phyloP scores from a whole-genome alignment of 1,140 invertebrate species.

The Ephestia elutella region DNA sequence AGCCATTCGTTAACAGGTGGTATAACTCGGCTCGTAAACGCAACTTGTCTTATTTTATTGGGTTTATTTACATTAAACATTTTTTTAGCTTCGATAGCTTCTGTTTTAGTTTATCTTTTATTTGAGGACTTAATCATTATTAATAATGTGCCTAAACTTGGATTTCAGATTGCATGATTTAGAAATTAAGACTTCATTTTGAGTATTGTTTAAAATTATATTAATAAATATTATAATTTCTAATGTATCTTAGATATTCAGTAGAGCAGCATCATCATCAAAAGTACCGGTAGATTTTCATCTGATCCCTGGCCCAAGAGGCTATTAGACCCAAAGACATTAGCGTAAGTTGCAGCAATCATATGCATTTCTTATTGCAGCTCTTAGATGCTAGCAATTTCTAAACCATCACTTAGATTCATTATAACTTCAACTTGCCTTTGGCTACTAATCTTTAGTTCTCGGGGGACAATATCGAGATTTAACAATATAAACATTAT shows the following conservation, averaged over 20 bases:
- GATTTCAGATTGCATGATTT: no score
- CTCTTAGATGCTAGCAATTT: not conserved
- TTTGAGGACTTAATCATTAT: not conserved
- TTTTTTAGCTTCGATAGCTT: not conserved
- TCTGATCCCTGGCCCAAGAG: not conserved
- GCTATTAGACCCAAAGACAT: not conserved
- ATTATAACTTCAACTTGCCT: not conserved
- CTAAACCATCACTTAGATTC: not conserved
- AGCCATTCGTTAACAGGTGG: not conserved
- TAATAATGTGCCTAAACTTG: no score
- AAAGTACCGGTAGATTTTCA: not conserved
- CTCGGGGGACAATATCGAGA: no score
- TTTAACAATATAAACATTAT: no score
- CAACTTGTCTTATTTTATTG: not conserved
- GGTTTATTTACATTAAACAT: not conserved
- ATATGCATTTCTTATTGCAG: not conserved
- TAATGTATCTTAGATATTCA: no score
- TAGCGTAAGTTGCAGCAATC: not conserved
- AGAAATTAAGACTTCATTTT: no score
- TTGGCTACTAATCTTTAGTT: no score
- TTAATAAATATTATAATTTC: no score
- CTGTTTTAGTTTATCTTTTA: not conserved
- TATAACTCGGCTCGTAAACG: not conserved
- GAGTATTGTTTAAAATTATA: no score
- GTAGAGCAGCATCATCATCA: not conserved